A percentile compares a stretch with the other conserved stretches of the same genome.
These are phyloP conservation scores for Phalloptychus januarius DNA, from an alignment of 2,797 vertebrate genomes.

Conservation along the genomic window DNA sequence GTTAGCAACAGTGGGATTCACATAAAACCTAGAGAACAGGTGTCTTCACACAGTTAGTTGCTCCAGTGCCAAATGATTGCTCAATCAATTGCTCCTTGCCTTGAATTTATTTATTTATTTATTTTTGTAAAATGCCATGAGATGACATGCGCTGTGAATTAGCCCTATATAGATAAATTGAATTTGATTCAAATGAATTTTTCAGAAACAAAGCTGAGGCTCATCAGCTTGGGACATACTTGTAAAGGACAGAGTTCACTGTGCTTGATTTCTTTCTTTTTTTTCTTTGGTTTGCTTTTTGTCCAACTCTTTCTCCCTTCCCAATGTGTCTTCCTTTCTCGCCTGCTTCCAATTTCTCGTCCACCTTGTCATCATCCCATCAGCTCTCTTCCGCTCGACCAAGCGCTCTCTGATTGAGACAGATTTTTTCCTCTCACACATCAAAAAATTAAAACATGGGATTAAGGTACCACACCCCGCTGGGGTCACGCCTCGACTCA, in stretches of 20 bases:
- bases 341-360: slow-evolving; percentile 6
- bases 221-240: background rate
- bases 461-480: slow-evolving; percentile 53
- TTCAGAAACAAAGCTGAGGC: background rate
- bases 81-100: background rate
- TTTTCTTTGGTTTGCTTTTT: background rate
- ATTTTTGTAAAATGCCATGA: background rate
- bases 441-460: slow-evolving; percentile 41
- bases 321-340: background rate
- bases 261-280: background rate
- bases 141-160: background rate
- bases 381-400: background rate
- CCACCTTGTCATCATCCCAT: slow-evolving; percentile 4
- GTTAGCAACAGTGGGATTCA: background rate
- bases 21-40: background rate
- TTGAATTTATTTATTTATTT: background rate
- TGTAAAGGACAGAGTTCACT: background rate
- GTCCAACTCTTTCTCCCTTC: background rate
- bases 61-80: background rate
- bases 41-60: background rate
- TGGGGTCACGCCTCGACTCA: slow-evolving; percentile 56
- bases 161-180: background rate
- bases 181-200: background rate
- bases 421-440: slow-evolving; percentile 2
- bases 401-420: background rate